Conservation (phyloP, 2,113 vertebrate genomes). For the Dolichotis patagonum region DNA sequence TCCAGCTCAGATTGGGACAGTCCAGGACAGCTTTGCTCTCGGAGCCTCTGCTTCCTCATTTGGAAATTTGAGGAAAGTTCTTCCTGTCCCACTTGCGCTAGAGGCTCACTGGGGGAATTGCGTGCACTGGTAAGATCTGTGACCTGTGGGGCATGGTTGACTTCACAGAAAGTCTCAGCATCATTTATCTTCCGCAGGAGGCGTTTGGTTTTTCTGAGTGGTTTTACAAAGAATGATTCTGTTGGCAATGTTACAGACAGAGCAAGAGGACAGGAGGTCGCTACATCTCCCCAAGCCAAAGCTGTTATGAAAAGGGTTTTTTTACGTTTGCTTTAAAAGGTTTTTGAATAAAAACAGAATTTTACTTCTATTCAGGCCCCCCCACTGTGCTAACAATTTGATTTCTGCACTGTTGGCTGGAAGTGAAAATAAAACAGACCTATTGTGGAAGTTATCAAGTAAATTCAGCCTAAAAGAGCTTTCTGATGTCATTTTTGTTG, state of each 20-base stretch:
- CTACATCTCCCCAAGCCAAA: constrained; percentile 8
- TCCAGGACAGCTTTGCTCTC: background rate
- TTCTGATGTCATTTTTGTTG: background rate
- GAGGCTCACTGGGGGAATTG: background rate
- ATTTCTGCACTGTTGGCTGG: constrained; percentile 19
- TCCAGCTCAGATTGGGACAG: background rate
- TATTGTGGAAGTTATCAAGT: constrained; percentile 48
- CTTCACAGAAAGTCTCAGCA: background rate
- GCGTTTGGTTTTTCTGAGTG: background rate
- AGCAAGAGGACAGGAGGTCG: background rate
- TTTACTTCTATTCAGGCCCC: constrained; percentile 50
- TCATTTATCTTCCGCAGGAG: background rate
- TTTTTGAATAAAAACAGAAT: constrained; percentile 66
- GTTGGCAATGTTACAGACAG: background rate
- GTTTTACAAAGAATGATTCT: background rate
- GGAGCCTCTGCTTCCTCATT: background rate
- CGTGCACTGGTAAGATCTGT: background rate
- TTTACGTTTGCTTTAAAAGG: constrained; percentile 63
- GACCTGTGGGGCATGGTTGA: accelerated
- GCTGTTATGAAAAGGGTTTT: constrained; percentile 56
- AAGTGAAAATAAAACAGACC: constrained; percentile 63
- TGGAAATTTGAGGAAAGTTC: background rate
- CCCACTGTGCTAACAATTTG: constrained; percentile 61
- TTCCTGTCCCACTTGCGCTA: background rate
- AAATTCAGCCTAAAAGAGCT: constrained; percentile 46